Evolutionary conservation across 2,888 invertebrate genomes (phyloP), one percentile per base, ranked within the genome.

Genomic region (Aporophyla lueneburgensis): DNA sequence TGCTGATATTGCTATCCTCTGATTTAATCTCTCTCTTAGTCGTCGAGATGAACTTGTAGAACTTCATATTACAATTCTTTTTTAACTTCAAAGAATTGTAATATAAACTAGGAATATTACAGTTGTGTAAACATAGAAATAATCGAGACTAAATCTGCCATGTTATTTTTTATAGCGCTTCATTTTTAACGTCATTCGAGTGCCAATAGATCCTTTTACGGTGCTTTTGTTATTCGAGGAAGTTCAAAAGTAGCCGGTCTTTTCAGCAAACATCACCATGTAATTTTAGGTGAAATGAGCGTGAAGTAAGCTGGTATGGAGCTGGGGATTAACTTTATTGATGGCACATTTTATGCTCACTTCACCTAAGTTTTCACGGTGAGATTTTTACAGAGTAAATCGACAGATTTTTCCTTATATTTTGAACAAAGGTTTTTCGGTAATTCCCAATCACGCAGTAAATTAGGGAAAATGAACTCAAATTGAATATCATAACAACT

Each of bases 1-100:
- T 69, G 68, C 46, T 68, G 53, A 69, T 73, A 81, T 81, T 78
- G 46, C 61, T 56, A 74, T 68, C 43, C 46, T 66, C 49, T 74
- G 53, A 54, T 65, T 71, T 58, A 73, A 66, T 56, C 19, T 68
- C 68, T 76, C 68, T 19, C 71, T 51, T 71, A 68, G 53, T 61
- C 19, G 53, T 46, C 27, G 33, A 74, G 12, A 62, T n/a, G 53
- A 65, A 58, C 21, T 14, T 54, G 27, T 51, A 54, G n/a, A 24
- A 27, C 0, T 49, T 58, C 10, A 54, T 65, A 69, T 70, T 56
- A 33, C 43, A 61, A 27, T 63, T 66, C 27, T 46, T 2, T 7
- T 19, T 1, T 33, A 33, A 33, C 33, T 3, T 33, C 33, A 33
- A 33, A 33, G 33, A 33, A 33, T 33, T 33, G 33, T 33, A 33